Percentiles rank a stretch among this genome's conserved stretches.
phyloP scores from a whole-genome alignment of 2,113 vertebrate genomes.

The Ptychochromis oligacanthus region DNA sequence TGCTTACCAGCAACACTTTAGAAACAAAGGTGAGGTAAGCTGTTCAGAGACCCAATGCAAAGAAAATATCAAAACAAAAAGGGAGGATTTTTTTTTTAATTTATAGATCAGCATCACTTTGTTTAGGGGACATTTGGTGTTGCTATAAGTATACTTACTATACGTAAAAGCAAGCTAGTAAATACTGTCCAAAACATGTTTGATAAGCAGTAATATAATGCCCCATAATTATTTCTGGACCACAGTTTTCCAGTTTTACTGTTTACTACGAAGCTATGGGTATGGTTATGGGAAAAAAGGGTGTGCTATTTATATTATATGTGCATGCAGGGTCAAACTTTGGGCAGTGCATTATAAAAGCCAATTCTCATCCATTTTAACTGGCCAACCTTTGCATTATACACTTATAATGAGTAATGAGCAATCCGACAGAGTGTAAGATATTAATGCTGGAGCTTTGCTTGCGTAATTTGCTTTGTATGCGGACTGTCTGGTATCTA shows the following conservation, averaged over 20 bases:
- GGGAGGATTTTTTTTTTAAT: not conserved
- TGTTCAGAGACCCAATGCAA: not conserved
- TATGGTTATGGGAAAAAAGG: not conserved
- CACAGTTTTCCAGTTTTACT: not conserved
- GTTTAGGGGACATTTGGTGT: not conserved
- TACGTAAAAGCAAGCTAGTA: not conserved
- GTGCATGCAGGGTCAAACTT: not conserved
- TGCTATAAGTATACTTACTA: too few species aligned
- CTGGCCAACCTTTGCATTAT: not conserved
- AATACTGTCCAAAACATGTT: not conserved
- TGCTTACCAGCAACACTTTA: slow-evolving; percentile 8
- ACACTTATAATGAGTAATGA: not conserved
- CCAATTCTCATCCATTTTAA: slow-evolving; percentile 12
- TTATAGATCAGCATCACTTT: not conserved
- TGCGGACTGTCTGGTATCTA: too few species aligned
- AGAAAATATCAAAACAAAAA: not conserved
- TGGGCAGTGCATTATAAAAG: not conserved
- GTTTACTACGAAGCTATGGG: not conserved
- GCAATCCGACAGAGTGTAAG: too few species aligned
- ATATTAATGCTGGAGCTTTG: too few species aligned
- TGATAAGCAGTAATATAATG: not conserved
- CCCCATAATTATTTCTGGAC: not conserved
- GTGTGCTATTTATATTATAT: not conserved
- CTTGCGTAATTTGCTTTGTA: too few species aligned
- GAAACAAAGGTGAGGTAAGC: slow-evolving; percentile 6